These are phyloP conservation scores for Lethenteron reissneri DNA, from an alignment of 2,113 vertebrate species.

Conservation along the genomic window DNA sequence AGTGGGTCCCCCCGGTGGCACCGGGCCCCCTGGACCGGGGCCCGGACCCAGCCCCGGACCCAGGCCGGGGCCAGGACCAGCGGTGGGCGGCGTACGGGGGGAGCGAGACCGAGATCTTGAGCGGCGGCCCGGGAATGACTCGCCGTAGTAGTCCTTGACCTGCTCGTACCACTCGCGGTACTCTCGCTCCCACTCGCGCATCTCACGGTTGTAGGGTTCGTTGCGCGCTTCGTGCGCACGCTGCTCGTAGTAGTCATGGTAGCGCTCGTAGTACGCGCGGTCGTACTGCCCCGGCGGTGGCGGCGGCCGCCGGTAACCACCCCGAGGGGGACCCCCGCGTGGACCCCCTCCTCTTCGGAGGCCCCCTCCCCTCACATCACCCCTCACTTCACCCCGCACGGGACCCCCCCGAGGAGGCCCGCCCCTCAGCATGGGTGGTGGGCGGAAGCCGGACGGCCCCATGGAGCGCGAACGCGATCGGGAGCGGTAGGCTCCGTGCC, in stretches of 20 bases:
- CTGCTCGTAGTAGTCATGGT: conserved; percentile 46
- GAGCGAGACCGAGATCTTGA: no score
- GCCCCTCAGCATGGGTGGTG: no score
- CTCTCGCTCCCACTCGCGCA: conserved; percentile 59
- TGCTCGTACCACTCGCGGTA: conserved; percentile 85
- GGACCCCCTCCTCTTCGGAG: no score
- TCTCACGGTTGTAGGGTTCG: conserved; percentile 59
- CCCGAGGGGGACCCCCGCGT: not conserved
- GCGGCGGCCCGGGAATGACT: conserved; percentile 15
- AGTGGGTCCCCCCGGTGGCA: conserved; percentile 12
- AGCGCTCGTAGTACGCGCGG: conserved; percentile 37
- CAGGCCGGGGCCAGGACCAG: conserved; percentile 26
- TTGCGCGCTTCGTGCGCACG: conserved; percentile 41
- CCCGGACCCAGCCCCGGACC: conserved; percentile 29
- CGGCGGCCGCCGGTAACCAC: conserved; percentile 40
- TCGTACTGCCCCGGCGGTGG: conserved; percentile 30
- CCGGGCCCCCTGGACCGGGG: conserved; percentile 38
- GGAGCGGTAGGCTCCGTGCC: no score
- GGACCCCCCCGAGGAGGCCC: no score
- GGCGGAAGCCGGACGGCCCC: no score
- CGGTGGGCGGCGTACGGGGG: conserved; percentile 19
- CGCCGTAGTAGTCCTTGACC: conserved; percentile 73
- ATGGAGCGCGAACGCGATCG: no score
- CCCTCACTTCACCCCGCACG: no score
- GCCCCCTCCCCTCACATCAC: no score